Base-by-base conservation (phyloP, 2,797 vertebrate genomes). In the Alauda arvensis region DNA sequence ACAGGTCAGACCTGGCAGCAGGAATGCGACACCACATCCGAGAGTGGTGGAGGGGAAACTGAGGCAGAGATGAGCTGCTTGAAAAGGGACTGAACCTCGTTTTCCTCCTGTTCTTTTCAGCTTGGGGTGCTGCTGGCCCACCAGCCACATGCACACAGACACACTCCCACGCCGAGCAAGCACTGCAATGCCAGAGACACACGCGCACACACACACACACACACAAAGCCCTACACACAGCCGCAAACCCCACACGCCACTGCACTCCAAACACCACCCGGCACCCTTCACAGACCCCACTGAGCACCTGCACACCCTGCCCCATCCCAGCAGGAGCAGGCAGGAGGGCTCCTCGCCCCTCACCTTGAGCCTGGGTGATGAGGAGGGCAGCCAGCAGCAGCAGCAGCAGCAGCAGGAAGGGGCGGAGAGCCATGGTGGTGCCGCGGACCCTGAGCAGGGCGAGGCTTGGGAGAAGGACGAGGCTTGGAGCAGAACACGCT, bases 331-430 rank as follows among this genome's bases (percentile, higher is more conserved):
- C 20, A 24, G 8, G 3, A 12, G 56, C 3, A 1, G 34, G 37
- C 62, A 75, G 81, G 31, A 45, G 42, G 24, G 18, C 46, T 70
- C 11, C 3, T 2, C 0, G 1, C 18, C 39, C 23, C 81, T 91
- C 60, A 93, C 94, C 94, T 92, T 93, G 88, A 80, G 85, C 46
- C 76, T 31, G 72, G 59, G 26, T 5, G 6, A 80, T 31, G 69
- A 90, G 21, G 12, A 90, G 8, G 21, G 60, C 45, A 5, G 62
- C 56, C 66, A 92, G 43, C 46, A 88, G 43, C 49, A 81, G 49
- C n/a, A 93, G 39, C 57, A 82, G 39, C 57, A 82, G 86, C 0
- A 4, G 66, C 78, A 80, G 72, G 66, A 90, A 72, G 25, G 86
- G 57, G 29, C 87, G 90, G n/a, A 66, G 82, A 71, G 82, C 79